Evolutionary conservation across 2,797 vertebrate species (phyloP), one percentile per base, ranked within the genome.

Genomic region (Chaenodraco wilsoni): DNA sequence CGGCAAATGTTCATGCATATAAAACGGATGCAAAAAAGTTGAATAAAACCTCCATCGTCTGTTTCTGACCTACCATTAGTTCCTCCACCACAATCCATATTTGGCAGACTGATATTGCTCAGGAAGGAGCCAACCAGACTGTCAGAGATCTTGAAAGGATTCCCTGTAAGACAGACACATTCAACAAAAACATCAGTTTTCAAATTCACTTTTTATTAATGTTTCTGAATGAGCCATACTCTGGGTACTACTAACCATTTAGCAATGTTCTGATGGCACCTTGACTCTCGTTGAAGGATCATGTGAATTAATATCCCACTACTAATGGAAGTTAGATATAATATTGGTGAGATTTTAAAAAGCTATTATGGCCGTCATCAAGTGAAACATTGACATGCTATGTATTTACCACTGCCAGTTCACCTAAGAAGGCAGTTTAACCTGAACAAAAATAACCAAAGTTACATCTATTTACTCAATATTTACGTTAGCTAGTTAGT

Each of bases 31-130:
- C 2, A 49, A 37, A 60, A n/a, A 13, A 46, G 37, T 44, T 17
- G 12, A 40, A 6, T 3, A 14, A 27, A 5, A 14, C 10, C 4
- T 54, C 1, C 17, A 23, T 3, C 3, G 16, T 46, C n/a, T 44
- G 44, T 37, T 57, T 44, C 16, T 11, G 9, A 72, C 87, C 67
- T 59, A 92, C 90, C 87, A n/a, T 63, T 75, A 23, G 1, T 11
- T 41, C 48, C 37, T 8, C 60, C 48, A 14, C 49, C 43, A 17
- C 44, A 49, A 5, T 72, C 86, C 89, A 90, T 90, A 19, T 69
- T 77, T 40, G n/a, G 4, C 3, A 61, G 15, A 8, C 27, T 44
- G 60, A 3, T 31, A 37, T 21, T 46, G 3, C 31, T 72, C 23
- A 51, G 59, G 11, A 33, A 31, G 51, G 21, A 75, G 27, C 17